Evolutionary conservation across 2,113 vertebrate species (phyloP).

Genomic region (Oxyura jamaicensis): DNA sequence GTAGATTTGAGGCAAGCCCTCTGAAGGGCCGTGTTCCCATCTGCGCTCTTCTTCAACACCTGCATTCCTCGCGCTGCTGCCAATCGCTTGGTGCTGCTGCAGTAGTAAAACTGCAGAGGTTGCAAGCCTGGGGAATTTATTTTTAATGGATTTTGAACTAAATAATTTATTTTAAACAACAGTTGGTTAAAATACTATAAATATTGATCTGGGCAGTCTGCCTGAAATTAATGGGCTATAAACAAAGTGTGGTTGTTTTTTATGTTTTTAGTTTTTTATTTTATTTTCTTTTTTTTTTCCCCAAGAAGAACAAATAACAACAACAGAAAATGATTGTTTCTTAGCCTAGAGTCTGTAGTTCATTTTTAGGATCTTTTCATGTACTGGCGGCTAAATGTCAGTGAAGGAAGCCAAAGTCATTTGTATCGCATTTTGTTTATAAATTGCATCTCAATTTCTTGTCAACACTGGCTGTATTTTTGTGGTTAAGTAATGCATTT

Average conservation of each 20-base stretch:
- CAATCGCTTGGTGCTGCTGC: background rate
- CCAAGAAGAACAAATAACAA: too few relatives aligned
- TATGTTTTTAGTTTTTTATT: too few relatives aligned
- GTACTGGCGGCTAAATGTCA: background rate
- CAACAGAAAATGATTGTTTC: background rate
- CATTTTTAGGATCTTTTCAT: background rate
- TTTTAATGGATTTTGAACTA: background rate
- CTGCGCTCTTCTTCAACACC: constrained; percentile 17
- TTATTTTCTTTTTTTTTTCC: too few relatives aligned
- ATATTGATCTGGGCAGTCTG: constrained; percentile 1
- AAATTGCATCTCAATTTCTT: constrained; percentile 21
- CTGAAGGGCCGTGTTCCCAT: constrained; percentile 1
- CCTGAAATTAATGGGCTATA: constrained; percentile 24
- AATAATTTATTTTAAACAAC: constrained; percentile 22
- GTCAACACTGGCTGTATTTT: background rate
- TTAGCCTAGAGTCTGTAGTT: background rate
- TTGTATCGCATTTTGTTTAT: constrained; percentile 2
- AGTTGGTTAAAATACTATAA: constrained; percentile 15
- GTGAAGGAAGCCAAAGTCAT: background rate
- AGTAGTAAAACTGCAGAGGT: background rate
- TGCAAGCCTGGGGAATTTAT: background rate
- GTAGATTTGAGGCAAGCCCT: background rate
- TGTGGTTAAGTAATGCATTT: background rate
- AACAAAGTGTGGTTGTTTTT: background rate
- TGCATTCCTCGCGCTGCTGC: constrained; percentile 36